Percentiles rank a stretch among this genome's conserved stretches.
Evolutionary conservation across 2,797 vertebrate species (phyloP).

Genomic region (Acipenser ruthenus): DNA sequence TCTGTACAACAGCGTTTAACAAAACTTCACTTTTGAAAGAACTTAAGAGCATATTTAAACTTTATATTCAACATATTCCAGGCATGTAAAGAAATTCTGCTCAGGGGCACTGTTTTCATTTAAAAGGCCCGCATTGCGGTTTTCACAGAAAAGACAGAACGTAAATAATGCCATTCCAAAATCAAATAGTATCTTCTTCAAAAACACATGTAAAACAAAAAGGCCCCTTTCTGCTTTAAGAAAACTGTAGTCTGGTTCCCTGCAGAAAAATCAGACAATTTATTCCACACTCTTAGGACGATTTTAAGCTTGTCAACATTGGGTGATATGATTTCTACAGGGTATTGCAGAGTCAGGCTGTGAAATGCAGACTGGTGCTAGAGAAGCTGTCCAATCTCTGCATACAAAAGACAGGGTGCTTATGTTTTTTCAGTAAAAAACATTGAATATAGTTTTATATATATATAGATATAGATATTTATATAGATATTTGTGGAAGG

Average conservation of each 20-base stretch:
- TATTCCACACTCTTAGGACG: conserved; percentile 61
- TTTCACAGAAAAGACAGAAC: conserved; percentile 54
- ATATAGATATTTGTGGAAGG: conserved; percentile 52
- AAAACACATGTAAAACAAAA: conserved; percentile 79
- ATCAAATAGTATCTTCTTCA: conserved; percentile 58
- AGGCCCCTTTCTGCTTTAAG: conserved; percentile 89
- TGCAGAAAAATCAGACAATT: conserved; percentile 70
- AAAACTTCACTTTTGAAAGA: conserved; percentile 56
- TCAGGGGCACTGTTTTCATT: conserved; percentile 79
- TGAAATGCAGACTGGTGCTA: conserved; percentile 75
- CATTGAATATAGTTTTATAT: conserved; percentile 67
- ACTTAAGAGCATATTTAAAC: conserved; percentile 49
- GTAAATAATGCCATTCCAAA: conserved; percentile 75
- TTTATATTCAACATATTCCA: conserved; percentile 48
- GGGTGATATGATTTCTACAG: conserved; percentile 45
- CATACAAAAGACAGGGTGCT: conserved; percentile 64
- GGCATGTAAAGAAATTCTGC: conserved; percentile 60
- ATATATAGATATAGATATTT: conserved; percentile 33
- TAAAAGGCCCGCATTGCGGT: conserved; percentile 76
- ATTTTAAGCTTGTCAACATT: conserved; percentile 58
- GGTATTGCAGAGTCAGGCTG: conserved; percentile 67
- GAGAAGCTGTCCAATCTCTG: conserved; percentile 74
- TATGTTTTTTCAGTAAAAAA: conserved; percentile 66
- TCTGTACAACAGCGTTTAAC: conserved; percentile 89
- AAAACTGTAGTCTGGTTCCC: conserved; percentile 63